Conservation (phyloP, 2,113 vertebrate genomes). For the Alaudala cheleensis region DNA sequence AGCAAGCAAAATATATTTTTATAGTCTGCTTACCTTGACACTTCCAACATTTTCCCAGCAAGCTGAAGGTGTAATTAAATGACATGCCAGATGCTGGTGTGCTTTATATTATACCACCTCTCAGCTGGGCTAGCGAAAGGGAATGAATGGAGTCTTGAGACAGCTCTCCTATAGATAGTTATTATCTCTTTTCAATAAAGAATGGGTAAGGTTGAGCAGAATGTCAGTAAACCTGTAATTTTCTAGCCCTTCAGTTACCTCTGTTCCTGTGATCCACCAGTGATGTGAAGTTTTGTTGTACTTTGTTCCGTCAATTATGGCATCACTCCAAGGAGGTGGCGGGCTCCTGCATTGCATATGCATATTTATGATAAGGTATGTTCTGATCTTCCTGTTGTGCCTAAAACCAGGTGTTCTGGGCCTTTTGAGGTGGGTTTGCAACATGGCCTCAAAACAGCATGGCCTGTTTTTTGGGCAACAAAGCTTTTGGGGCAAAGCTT, state of each 20-base stretch:
- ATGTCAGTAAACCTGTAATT: constrained; percentile 65
- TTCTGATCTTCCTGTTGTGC: constrained; percentile 6
- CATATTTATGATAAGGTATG: constrained; percentile 12
- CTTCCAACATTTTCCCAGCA: constrained; percentile 34
- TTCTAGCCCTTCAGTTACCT: constrained; percentile 57
- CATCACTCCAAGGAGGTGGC: constrained; percentile 29
- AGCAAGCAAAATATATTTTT: constrained; percentile 23
- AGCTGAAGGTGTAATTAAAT: constrained; percentile 48
- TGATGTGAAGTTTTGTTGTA: constrained; percentile 55
- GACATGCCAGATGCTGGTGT: constrained; percentile 50
- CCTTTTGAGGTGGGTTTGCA: background rate
- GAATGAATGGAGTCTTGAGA: constrained; percentile 55
- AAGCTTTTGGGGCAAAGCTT: background rate
- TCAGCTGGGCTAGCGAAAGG: constrained; percentile 18
- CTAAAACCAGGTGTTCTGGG: constrained; percentile 42
- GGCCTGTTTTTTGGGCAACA: background rate
- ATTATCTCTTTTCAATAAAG: constrained; percentile 66
- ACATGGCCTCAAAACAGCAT: background rate
- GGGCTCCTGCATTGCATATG: background rate
- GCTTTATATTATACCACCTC: background rate
- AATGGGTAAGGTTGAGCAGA: constrained; percentile 51
- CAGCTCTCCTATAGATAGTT: constrained; percentile 51
- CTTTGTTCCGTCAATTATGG: constrained; percentile 23
- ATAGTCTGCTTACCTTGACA: constrained; percentile 56
- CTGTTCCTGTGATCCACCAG: constrained; percentile 29